A percentile compares a stretch with the other conserved stretches of the same genome.
Conservation (phyloP, 2,113 vertebrate genomes). For the Gymnobelideus leadbeateri region DNA sequence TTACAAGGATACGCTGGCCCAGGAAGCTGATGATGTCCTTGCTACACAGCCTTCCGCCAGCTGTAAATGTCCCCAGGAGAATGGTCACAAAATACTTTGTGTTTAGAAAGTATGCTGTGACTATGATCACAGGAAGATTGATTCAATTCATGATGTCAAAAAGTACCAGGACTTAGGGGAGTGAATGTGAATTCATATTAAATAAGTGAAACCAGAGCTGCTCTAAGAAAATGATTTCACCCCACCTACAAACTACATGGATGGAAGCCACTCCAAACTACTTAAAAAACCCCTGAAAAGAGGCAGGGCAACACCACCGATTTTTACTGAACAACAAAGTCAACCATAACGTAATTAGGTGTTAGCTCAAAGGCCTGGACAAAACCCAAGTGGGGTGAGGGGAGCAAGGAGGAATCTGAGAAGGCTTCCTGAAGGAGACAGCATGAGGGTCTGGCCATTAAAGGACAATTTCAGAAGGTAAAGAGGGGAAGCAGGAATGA, state of each 20-base stretch:
- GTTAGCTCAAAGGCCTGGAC: background rate
- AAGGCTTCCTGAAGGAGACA: background rate
- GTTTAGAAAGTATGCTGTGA: background rate
- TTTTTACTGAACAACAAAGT: background rate
- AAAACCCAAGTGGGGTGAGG: too few relatives aligned
- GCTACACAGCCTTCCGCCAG: background rate
- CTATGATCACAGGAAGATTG: background rate
- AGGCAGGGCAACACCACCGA: background rate
- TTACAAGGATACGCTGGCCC: conserved; percentile 57
- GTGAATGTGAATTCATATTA: background rate
- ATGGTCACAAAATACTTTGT: too few relatives aligned
- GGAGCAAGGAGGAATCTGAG: background rate
- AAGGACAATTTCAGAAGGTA: background rate
- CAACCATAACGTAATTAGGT: background rate
- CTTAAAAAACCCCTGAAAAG: background rate
- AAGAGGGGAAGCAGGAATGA: conserved; percentile 20
- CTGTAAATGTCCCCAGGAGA: background rate
- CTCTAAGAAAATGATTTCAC: background rate
- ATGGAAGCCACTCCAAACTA: background rate
- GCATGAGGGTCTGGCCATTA: background rate
- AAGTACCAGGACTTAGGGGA: background rate
- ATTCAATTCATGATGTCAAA: background rate
- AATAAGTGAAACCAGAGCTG: background rate
- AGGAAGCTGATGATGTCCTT: conserved; percentile 25
- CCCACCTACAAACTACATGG: background rate